A percentile compares a stretch with the other conserved stretches of the same genome.
Evolutionary conservation across 2,888 invertebrate genomes (phyloP).

Genomic region (Stegana nigrithorax): DNA sequence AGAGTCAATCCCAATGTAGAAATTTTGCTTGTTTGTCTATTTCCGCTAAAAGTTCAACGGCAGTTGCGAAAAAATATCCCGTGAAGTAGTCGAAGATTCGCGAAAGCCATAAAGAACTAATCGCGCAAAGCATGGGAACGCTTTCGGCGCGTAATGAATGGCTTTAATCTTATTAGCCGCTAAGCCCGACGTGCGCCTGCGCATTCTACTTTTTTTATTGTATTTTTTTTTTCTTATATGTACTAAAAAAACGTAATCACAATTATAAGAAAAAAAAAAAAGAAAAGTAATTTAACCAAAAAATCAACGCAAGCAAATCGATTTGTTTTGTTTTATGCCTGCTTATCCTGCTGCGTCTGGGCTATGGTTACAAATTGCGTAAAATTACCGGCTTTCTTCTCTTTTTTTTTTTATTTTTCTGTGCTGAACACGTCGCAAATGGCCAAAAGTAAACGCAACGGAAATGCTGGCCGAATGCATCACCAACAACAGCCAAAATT

Average conservation of each 20-base stretch:
- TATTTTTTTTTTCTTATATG: background rate
- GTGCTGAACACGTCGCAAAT: background rate
- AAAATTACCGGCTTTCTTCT: background rate
- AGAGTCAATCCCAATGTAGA: background rate
- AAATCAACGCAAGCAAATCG: constrained; percentile 29
- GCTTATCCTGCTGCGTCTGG: background rate
- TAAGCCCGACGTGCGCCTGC: constrained; percentile 19
- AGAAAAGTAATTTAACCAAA: constrained; percentile 24
- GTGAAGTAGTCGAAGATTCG: background rate
- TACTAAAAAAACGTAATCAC: constrained; percentile 28
- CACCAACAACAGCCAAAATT: too few species aligned
- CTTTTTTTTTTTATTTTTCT: background rate
- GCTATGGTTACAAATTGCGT: background rate
- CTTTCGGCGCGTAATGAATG: constrained; percentile 40
- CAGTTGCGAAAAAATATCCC: background rate
- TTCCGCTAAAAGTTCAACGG: constrained; percentile 6
- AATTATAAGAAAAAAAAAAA: constrained; percentile 20
- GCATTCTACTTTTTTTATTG: constrained; percentile 24
- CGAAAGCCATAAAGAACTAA: background rate
- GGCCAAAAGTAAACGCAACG: too few species aligned
- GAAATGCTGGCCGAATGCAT: too few species aligned
- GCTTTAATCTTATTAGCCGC: constrained; percentile 52
- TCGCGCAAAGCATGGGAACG: constrained; percentile 34
- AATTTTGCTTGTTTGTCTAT: background rate
- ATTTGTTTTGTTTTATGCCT: constrained; percentile 30